phyloP scores from a whole-genome alignment of 2,797 vertebrate genomes.

The Sparus aurata region DNA sequence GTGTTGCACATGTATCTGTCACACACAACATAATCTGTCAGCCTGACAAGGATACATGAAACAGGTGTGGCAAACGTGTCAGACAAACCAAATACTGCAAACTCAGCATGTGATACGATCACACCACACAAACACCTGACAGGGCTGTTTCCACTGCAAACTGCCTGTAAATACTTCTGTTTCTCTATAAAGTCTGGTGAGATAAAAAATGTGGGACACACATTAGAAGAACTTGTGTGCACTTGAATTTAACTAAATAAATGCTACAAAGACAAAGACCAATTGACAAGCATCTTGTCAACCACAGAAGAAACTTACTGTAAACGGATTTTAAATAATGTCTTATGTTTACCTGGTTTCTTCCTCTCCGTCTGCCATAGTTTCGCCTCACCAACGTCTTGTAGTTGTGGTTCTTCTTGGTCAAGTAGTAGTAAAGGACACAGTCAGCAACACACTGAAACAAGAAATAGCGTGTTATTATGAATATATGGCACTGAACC shows the following conservation, averaged over 20 bases:
- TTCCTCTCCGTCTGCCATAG: slow-evolving; percentile 94
- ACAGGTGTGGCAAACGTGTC: slow-evolving; percentile 15
- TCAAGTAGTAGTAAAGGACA: slow-evolving; percentile 98
- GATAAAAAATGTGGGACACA: background rate
- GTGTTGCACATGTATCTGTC: background rate
- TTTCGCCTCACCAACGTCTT: slow-evolving; percentile 97
- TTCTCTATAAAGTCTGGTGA: background rate
- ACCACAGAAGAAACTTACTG: background rate
- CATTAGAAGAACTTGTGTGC: background rate
- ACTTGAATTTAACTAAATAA: background rate
- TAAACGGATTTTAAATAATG: background rate
- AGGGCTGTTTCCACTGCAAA: background rate
- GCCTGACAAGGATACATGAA: slow-evolving; percentile 7
- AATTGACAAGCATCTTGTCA: background rate
- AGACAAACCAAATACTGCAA: background rate
- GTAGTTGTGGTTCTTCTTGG: slow-evolving; percentile 99
- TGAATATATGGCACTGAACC: background rate
- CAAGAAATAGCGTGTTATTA: background rate
- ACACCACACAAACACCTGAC: background rate
- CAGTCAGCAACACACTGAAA: slow-evolving; percentile 96
- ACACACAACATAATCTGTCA: background rate
- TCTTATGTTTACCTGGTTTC: slow-evolving; percentile 91
- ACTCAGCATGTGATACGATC: slow-evolving; percentile 1
- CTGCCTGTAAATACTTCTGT: background rate
- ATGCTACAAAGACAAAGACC: background rate